A percentile compares a stretch with the other conserved stretches of the same genome.
Conservation (phyloP, 2,113 vertebrate species). For the Collichthys lucidus region DNA sequence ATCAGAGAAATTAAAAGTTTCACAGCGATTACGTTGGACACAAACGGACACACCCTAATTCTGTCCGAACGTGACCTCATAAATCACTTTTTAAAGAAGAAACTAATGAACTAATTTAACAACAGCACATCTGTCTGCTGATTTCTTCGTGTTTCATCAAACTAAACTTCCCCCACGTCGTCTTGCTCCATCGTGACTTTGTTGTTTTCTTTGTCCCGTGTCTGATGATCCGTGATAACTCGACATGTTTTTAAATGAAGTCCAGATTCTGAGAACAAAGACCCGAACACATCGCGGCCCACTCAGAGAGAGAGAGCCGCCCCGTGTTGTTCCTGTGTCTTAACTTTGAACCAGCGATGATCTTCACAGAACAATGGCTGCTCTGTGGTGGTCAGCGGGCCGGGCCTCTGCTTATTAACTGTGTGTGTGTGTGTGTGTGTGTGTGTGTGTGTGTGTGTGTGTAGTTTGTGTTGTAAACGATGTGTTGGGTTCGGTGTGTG, state of each 20-base stretch:
- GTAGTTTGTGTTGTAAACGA: background rate
- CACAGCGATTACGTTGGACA: too few relatives aligned
- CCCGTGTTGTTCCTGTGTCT: background rate
- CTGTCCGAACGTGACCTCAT: too few relatives aligned
- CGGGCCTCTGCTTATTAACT: constrained; percentile 39
- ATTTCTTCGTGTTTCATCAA: background rate
- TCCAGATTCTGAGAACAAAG: background rate
- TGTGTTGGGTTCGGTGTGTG: background rate
- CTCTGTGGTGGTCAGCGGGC: constrained; percentile 44
- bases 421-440: constrained; percentile 1
- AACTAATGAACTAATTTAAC: too few relatives aligned
- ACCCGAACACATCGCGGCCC: background rate
- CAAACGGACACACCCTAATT: too few relatives aligned
- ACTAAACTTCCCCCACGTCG: background rate
- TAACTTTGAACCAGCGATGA: constrained; percentile 31
- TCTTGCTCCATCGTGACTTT: too few relatives aligned
- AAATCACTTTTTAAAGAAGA: too few relatives aligned
- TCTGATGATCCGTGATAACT: background rate
- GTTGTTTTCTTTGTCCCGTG: too few relatives aligned
- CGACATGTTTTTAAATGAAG: background rate
- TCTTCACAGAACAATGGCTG: constrained; percentile 45
- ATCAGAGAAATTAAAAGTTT: too few relatives aligned
- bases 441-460: background rate
- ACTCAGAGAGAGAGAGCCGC: background rate
- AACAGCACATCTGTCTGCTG: too few relatives aligned